These are phyloP conservation scores for Apus apus DNA, from an alignment of 2,113 vertebrate species.

Conservation along the genomic window DNA sequence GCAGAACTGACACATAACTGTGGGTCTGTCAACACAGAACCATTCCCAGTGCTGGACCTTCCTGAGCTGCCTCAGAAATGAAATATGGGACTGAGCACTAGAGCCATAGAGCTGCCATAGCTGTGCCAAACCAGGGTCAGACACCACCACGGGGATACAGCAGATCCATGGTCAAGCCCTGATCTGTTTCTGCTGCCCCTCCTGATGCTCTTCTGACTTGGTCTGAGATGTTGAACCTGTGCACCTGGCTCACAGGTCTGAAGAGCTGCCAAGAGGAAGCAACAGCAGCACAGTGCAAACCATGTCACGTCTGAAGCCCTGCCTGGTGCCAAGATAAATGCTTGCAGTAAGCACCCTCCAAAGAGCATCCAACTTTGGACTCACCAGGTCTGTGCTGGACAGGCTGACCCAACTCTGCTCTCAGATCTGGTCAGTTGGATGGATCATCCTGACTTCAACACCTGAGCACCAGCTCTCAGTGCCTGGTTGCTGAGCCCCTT, in stretches of 20 bases:
- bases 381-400: neutral
- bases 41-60: neutral
- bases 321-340: neutral
- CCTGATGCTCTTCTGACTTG: neutral
- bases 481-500: no score
- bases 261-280: neutral
- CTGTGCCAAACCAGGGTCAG: neutral
- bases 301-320: neutral
- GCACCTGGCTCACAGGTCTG: neutral
- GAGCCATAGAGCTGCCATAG: neutral
- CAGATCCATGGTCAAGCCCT: neutral
- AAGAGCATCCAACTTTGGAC: neutral
- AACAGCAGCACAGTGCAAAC: neutral
- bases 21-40: neutral
- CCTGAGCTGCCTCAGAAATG: neutral
- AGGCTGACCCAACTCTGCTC: neutral
- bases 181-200: neutral
- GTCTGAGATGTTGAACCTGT: neutral
- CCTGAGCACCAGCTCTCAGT: accelerated
- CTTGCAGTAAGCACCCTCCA: neutral
- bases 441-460: neutral
- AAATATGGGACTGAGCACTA: neutral
- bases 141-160: neutral
- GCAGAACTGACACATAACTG: neutral
- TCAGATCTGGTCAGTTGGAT: no score